Percentiles rank a stretch among this genome's conserved stretches.
Evolutionary conservation across 2,888 invertebrate genomes (phyloP).

Genomic region (Ariolimax columbianus): DNA sequence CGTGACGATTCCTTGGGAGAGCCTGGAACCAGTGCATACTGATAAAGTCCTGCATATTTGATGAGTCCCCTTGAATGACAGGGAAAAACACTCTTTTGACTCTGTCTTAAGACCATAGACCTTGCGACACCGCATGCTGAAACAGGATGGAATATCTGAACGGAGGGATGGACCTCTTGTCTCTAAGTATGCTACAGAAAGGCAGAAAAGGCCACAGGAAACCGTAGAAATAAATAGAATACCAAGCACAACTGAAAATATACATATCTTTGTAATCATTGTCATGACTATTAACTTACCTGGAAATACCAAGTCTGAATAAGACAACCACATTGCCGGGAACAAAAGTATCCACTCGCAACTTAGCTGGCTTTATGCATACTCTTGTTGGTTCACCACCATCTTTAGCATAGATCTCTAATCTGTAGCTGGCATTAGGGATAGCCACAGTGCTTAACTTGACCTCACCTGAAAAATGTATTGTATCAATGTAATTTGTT

Average conservation of each 20-base stretch:
- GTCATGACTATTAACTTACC: too few relatives aligned
- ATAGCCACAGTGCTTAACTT: constrained; percentile 55
- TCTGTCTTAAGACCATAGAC: too few relatives aligned
- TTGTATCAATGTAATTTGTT: neutral
- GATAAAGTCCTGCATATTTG: too few relatives aligned
- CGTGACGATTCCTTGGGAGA: too few relatives aligned
- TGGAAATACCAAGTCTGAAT: constrained; percentile 14
- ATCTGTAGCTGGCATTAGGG: constrained; percentile 57
- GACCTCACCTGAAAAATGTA: constrained; percentile 57
- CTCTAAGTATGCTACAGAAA: neutral
- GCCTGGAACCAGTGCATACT: too few relatives aligned
- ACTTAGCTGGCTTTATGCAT: constrained; percentile 57
- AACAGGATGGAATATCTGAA: too few relatives aligned
- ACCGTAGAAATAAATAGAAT: too few relatives aligned
- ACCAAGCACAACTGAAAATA: too few relatives aligned
- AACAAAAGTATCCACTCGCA: constrained; percentile 69
- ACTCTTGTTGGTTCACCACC: constrained; percentile 58
- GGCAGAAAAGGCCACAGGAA: neutral
- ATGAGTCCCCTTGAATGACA: too few relatives aligned
- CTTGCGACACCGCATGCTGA: too few relatives aligned
- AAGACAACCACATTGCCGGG: constrained; percentile 58
- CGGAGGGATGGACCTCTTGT: neutral
- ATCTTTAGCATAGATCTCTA: constrained; percentile 63
- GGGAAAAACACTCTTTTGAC: too few relatives aligned
- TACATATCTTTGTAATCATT: too few relatives aligned